Evolutionary conservation across 2,113 vertebrate genomes (phyloP).

Genomic region (Castor canadensis): DNA sequence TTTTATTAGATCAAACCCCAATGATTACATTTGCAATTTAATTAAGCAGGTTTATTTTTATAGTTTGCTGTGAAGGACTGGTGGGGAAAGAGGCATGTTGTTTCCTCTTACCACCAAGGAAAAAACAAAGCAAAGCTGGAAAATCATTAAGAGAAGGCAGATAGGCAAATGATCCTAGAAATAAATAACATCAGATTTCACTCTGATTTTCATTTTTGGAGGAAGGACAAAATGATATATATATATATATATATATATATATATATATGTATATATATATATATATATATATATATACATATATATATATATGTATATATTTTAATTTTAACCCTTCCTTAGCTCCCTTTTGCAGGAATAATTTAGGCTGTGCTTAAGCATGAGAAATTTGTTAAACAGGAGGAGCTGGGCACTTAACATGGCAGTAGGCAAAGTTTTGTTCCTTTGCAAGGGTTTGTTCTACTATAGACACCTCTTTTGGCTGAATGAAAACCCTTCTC

Average conservation of each 20-base stretch:
- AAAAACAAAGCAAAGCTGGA: background rate
- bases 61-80: constrained; percentile 15
- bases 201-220: background rate
- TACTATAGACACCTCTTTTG: background rate
- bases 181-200: background rate
- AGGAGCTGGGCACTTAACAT: fast-evolving
- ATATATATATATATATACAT: too few relatives aligned
- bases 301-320: too few relatives aligned
- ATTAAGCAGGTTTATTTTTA: constrained; percentile 64
- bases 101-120: background rate
- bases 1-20: constrained; percentile 45
- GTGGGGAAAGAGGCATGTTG: background rate
- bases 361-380: background rate
- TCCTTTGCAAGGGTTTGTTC: background rate
- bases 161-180: too few relatives aligned
- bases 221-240: background rate
- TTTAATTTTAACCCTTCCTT: background rate
- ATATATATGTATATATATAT: too few relatives aligned
- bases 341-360: background rate
- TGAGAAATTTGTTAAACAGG: background rate
- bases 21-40: constrained; percentile 76
- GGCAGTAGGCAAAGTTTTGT: fast-evolving
- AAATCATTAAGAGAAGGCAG: background rate
- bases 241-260: too few relatives aligned
- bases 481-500: background rate